Evolutionary conservation across 2,888 invertebrate genomes (phyloP).

Genomic region (Drosophila diplacantha): DNA sequence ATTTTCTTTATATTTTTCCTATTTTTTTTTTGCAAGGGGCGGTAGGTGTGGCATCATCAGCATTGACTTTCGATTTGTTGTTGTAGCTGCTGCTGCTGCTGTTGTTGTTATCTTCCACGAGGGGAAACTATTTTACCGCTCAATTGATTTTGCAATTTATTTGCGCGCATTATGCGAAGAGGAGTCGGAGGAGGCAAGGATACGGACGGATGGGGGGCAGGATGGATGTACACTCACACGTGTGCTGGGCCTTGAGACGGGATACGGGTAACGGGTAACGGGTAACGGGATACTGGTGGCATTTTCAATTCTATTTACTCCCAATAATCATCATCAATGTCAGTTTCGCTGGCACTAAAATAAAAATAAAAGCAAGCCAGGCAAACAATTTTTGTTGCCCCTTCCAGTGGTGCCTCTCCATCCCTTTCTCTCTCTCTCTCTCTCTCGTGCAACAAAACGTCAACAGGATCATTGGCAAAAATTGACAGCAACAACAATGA

Average conservation of each 20-base stretch:
- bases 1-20: conserved; percentile 13
- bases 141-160: conserved; percentile 76
- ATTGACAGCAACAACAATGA: conserved; percentile 34
- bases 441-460: conserved; percentile 53
- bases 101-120: conserved; percentile 50
- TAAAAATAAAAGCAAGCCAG: conserved; percentile 53
- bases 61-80: conserved; percentile 37
- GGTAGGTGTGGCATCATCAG: conserved; percentile 27
- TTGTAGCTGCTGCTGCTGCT: not conserved
- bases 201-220: conserved; percentile 4
- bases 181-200: conserved; percentile 4
- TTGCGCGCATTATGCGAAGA: conserved; percentile 63
- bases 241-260: conserved; percentile 27
- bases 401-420: not conserved
- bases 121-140: conserved; percentile 73
- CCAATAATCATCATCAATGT: conserved; percentile 76
- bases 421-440: not conserved
- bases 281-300: conserved; percentile 36
- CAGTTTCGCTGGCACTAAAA: conserved; percentile 70
- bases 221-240: conserved; percentile 28
- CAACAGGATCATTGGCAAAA: conserved; percentile 67
- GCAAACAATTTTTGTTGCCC: conserved; percentile 31
- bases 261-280: not conserved
- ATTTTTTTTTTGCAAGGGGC: not conserved
- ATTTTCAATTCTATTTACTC: conserved; percentile 74